Conservation (phyloP, 2,113 vertebrate species). For the Aplodontia rufa region DNA sequence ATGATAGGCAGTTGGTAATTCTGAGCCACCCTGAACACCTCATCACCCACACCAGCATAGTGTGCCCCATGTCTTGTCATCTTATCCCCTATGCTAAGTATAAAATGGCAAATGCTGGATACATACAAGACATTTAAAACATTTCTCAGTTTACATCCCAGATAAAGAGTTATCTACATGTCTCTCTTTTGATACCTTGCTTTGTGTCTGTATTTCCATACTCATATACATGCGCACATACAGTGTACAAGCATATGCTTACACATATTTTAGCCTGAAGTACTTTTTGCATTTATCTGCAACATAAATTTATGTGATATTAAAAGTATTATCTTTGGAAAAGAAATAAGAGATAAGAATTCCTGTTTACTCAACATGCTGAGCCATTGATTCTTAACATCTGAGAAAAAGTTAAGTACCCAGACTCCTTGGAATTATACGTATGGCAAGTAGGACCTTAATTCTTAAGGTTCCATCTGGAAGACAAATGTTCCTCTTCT, state of each 20-base stretch:
- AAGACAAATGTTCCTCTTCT: not conserved
- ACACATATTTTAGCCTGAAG: not conserved
- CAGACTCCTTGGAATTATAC: not conserved
- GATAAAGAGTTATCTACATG: not conserved
- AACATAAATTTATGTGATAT: not conserved
- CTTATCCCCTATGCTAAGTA: not conserved
- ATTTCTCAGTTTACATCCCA: slow-evolving; percentile 14
- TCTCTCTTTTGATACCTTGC: not conserved
- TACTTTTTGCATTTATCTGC: not conserved
- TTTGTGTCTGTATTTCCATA: not conserved
- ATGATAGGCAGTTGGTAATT: not conserved
- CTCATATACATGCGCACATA: not conserved
- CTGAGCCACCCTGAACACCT: rapidly evolving
- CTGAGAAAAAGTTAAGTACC: not conserved
- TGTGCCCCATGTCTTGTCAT: not conserved
- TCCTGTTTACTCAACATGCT: not conserved
- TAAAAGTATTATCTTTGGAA: slow-evolving; percentile 41
- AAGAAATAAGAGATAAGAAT: slow-evolving; percentile 45
- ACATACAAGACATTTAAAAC: not conserved
- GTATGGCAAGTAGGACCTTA: not conserved
- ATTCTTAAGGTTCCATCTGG: not conserved
- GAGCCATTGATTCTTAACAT: slow-evolving; percentile 42
- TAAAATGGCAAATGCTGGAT: not conserved
- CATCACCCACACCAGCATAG: too few relatives aligned
- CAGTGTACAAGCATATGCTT: not conserved